Conservation (phyloP, 2,113 vertebrate species). For the Mandrillus leucophaeus region DNA sequence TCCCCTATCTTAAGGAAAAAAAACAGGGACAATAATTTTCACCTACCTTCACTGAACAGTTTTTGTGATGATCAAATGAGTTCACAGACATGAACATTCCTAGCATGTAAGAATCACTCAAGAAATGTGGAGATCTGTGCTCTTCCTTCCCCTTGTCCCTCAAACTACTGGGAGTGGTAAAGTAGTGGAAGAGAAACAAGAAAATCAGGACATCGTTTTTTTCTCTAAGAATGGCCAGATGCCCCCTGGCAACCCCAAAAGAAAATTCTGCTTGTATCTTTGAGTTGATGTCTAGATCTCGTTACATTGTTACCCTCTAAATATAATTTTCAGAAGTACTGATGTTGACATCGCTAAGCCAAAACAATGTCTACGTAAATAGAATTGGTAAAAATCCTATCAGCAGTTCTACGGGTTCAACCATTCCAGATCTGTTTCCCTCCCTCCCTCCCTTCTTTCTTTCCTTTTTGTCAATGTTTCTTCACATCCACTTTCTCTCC, state of each 20-base stretch:
- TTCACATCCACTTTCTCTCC: not conserved
- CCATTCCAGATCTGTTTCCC: not conserved
- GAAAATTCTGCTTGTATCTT: not conserved
- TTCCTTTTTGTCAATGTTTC: not conserved
- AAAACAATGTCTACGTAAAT: not conserved
- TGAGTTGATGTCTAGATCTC: not conserved
- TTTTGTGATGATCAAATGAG: not conserved
- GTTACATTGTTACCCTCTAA: not conserved
- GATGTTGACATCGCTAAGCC: not conserved
- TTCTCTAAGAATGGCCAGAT: not conserved
- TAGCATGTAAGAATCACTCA: not conserved
- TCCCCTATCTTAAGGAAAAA: not conserved
- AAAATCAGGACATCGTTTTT: too few species aligned
- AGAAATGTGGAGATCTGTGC: not conserved
- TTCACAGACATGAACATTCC: not conserved
- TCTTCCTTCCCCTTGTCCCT: not conserved
- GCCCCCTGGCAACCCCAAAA: not conserved
- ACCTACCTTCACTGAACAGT: not conserved
- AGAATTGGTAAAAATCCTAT: not conserved
- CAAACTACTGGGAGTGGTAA: not conserved
- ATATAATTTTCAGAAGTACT: not conserved
- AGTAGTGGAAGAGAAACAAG: not conserved
- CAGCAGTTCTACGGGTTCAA: not conserved
- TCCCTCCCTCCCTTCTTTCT: not conserved
- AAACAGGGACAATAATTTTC: not conserved